Evolutionary conservation across 2,888 invertebrate species (phyloP).

Genomic region (Athetis lepigone): DNA sequence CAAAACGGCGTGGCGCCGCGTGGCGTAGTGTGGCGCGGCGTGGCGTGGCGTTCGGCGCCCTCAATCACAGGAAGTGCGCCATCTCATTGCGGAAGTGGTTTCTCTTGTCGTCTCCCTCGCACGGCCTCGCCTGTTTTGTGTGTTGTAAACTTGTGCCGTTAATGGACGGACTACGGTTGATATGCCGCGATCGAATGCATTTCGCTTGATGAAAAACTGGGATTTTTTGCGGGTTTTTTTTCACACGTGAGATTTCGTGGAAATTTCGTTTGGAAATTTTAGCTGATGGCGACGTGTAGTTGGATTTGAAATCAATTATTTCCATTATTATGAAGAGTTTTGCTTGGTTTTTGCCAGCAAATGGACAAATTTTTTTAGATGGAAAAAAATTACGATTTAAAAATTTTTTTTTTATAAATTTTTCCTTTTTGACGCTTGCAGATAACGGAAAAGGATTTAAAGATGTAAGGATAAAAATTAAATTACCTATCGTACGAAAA

Average conservation of each 20-base stretch:
- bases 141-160: slow-evolving; percentile 83
- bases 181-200: slow-evolving; percentile 81
- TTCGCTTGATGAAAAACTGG: slow-evolving; percentile 76
- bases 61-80: slow-evolving; percentile 91
- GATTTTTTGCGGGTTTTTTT: slow-evolving; percentile 32
- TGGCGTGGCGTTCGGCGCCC: slow-evolving; percentile 73
- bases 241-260: slow-evolving; percentile 12
- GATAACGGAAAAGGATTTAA: too few species aligned
- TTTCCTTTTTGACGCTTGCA: too few species aligned
- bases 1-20: slow-evolving; percentile 53
- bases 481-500: too few species aligned
- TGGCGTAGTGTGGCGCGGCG: slow-evolving; percentile 48
- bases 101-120: slow-evolving; percentile 84
- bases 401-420: too few species aligned
- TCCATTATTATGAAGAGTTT: neutral
- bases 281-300: neutral
- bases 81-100: slow-evolving; percentile 91
- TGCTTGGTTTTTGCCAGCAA: neutral
- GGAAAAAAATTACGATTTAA: neutral
- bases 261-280: neutral
- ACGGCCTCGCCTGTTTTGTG: slow-evolving; percentile 68
- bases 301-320: neutral
- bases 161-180: slow-evolving; percentile 81
- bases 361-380: neutral
- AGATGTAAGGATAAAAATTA: too few species aligned